Evolutionary conservation across 2,113 vertebrate species (phyloP).

Genomic region (Microtus richardsoni): DNA sequence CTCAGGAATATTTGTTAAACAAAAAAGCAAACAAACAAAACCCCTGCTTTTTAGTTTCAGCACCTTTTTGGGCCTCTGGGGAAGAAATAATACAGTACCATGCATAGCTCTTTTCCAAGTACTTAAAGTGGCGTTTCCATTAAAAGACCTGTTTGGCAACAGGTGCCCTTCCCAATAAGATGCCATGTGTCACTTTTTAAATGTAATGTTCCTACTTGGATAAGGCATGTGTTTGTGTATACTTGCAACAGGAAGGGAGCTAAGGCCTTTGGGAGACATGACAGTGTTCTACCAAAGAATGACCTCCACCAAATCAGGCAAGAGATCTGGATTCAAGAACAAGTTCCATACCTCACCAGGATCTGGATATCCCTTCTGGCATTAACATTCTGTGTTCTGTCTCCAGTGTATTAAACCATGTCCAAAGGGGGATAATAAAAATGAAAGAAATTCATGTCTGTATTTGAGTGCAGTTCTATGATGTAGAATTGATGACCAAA

Average conservation of each 20-base stretch:
- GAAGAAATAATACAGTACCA: neutral
- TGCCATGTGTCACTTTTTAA: neutral
- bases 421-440: slow-evolving; percentile 33
- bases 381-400: neutral
- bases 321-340: slow-evolving; percentile 37
- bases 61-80: neutral
- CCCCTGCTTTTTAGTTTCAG: neutral
- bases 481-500: neutral
- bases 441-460: neutral
- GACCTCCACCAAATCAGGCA: neutral
- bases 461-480: neutral
- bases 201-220: neutral
- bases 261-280: neutral
- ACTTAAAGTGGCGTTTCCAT: neutral
- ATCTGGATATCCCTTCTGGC: neutral
- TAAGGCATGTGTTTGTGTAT: neutral
- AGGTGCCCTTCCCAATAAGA: neutral
- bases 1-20: neutral
- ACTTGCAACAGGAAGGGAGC: slow-evolving; percentile 12
- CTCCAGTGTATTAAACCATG: neutral
- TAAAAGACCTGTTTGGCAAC: slow-evolving; percentile 1
- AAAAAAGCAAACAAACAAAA: slow-evolving; percentile 7
- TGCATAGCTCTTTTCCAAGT: neutral
- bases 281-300: neutral
- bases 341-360: slow-evolving; percentile 7